These are phyloP conservation scores for Hydrozoanthus gracilis DNA, from an alignment of 92 coral and sea anemone genomes.

Conservation along the genomic window DNA sequence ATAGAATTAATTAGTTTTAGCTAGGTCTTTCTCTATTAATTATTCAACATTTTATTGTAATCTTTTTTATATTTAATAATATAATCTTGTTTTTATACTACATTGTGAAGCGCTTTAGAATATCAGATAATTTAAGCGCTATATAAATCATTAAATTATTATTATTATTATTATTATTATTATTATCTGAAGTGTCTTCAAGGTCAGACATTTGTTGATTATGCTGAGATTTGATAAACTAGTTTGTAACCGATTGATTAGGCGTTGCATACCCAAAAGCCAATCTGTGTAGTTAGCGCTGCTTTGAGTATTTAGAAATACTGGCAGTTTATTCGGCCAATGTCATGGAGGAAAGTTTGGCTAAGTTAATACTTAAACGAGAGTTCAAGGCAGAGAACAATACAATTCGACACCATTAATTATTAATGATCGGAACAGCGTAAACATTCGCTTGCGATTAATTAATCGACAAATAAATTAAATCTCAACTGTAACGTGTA, in stretches of 20 bases:
- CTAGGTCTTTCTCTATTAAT: neutral
- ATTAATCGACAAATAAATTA: slow-evolving; percentile 27
- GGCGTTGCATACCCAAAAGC: neutral
- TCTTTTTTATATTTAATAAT: neutral
- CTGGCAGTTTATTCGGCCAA: neutral
- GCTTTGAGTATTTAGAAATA: neutral
- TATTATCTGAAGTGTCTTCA: slow-evolving; percentile 24
- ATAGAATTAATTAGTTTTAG: neutral
- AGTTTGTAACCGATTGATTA: slow-evolving; percentile 23
- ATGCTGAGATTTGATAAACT: slow-evolving; percentile 54
- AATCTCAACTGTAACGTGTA: slow-evolving; percentile 41
- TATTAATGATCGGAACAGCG: neutral
- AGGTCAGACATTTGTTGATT: slow-evolving; percentile 18
- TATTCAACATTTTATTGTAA: neutral
- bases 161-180: no score
- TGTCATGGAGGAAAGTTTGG: neutral
- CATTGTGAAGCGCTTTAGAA: neutral
- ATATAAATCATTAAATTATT: no score
- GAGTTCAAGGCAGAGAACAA: neutral
- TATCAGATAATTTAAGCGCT: neutral
- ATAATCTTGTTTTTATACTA: neutral
- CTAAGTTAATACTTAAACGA: neutral
- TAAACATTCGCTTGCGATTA: slow-evolving; percentile 35
- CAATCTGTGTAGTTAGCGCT: neutral
- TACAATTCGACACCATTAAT: neutral